These are phyloP conservation scores for Xenopus borealis DNA, from an alignment of 2,113 vertebrate genomes.

Conservation along the genomic window DNA sequence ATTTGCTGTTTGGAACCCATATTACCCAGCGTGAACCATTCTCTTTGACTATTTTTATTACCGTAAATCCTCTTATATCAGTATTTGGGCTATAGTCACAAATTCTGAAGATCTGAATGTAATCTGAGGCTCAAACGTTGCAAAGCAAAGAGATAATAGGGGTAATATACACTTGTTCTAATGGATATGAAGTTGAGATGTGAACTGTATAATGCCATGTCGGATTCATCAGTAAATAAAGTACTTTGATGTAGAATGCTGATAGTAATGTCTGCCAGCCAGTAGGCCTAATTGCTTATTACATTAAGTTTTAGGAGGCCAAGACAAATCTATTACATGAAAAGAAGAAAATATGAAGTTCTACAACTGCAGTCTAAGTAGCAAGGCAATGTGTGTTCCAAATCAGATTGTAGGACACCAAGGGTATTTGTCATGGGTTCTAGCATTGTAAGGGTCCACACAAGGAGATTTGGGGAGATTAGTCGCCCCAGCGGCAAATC, in stretches of 20 bases:
- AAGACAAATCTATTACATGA: slow-evolving; percentile 2
- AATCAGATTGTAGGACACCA: too few relatives aligned
- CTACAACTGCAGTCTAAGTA: background rate
- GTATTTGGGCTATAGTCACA: background rate
- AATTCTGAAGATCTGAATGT: background rate
- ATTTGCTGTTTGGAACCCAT: background rate
- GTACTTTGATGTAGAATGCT: background rate
- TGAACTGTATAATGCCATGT: slow-evolving; percentile 1
- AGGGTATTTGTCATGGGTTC: too few relatives aligned
- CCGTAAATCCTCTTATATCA: background rate
- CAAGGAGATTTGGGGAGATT: too few relatives aligned
- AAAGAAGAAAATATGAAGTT: background rate
- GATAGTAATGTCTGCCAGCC: slow-evolving; percentile 15
- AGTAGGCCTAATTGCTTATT: slow-evolving; percentile 11
- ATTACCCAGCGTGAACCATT: background rate
- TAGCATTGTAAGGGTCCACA: too few relatives aligned
- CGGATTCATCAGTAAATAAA: slow-evolving; percentile 6
- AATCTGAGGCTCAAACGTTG: background rate
- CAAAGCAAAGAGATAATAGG: background rate
- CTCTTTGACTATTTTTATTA: background rate
- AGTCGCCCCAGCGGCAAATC: too few relatives aligned
- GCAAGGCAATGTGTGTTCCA: too few relatives aligned
- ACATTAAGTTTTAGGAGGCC: background rate
- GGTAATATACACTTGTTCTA: background rate
- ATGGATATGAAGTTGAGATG: background rate